These are phyloP conservation scores for Lytechinus variegatus DNA, from an alignment of 35 echinoderm and acorn worm genomes.

Conservation along the genomic window DNA sequence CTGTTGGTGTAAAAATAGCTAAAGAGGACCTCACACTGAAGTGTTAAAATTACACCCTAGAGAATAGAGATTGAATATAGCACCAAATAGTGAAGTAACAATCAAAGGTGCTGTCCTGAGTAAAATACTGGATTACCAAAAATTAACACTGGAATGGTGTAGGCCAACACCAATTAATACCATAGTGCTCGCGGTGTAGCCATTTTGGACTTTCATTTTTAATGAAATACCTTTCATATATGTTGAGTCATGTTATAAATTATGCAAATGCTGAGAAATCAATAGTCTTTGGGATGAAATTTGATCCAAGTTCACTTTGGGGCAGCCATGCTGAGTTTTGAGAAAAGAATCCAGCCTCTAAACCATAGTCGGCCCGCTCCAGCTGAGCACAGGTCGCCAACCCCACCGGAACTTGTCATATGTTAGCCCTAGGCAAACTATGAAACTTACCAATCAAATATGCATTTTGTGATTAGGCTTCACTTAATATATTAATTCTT, in stretches of 20 bases:
- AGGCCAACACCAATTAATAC: too few species aligned
- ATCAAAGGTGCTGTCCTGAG: too few species aligned
- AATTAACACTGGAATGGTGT: too few species aligned
- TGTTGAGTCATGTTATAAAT: background rate
- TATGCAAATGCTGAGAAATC: background rate
- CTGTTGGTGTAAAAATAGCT: too few species aligned
- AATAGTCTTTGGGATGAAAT: background rate
- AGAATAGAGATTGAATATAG: too few species aligned
- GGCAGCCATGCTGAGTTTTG: background rate
- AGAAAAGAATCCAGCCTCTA: background rate
- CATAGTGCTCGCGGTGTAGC: too few species aligned
- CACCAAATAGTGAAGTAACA: too few species aligned
- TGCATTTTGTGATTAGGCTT: background rate
- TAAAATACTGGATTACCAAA: too few species aligned
- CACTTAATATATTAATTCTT: background rate
- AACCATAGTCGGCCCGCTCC: background rate
- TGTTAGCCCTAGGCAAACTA: conserved; percentile 21
- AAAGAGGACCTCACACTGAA: too few species aligned
- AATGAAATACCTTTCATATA: background rate
- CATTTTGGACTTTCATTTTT: background rate
- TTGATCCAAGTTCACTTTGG: background rate
- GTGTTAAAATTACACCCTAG: too few species aligned
- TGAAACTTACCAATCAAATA: conserved; percentile 37
- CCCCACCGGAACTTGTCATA: conserved; percentile 32
- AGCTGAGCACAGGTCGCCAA: conserved; percentile 30